phyloP scores from a whole-genome alignment of 2,797 vertebrate species.

The Pampus argenteus region DNA sequence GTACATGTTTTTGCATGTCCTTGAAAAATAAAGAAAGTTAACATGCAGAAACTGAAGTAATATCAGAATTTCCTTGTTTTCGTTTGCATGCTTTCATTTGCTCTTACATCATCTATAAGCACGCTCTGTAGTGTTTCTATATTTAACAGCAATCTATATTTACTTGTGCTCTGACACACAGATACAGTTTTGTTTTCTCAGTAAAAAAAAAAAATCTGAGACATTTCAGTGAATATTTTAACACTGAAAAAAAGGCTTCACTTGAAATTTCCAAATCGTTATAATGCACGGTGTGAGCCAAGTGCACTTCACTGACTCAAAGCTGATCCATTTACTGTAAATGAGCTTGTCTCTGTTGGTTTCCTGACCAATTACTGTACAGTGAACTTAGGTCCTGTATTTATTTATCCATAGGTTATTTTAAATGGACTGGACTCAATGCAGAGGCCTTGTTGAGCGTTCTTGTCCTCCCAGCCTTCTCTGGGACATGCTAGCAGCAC shows the following conservation, averaged over 20 bases:
- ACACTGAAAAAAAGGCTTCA: conserved; percentile 55
- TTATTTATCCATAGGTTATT: conserved; percentile 85
- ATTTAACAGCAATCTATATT: conserved; percentile 68
- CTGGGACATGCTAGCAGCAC: conserved; percentile 72
- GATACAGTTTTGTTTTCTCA: conserved; percentile 52
- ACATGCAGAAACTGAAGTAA: conserved; percentile 34
- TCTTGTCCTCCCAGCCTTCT: conserved; percentile 72
- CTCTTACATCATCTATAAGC: conserved; percentile 55
- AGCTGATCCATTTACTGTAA: conserved; percentile 85
- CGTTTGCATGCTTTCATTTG: conserved; percentile 14
- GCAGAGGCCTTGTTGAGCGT: conserved; percentile 77
- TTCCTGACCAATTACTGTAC: conserved; percentile 85
- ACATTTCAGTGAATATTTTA: conserved; percentile 65
- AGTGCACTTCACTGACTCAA: conserved; percentile 80
- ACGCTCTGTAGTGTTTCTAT: conserved; percentile 56
- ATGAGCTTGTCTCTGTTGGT: conserved; percentile 84
- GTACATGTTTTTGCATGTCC: conserved; percentile 46
- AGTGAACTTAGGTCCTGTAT: conserved; percentile 80
- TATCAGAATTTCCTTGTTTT: conserved; percentile 42
- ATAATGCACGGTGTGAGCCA: conserved; percentile 73
- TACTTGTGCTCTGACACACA: conserved; percentile 54
- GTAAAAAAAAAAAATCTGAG: conserved; percentile 46
- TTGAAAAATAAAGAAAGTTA: conserved; percentile 40
- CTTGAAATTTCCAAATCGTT: conserved; percentile 81
- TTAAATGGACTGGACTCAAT: conserved; percentile 83